Percentiles rank a stretch among this genome's conserved stretches.
Evolutionary conservation across 2,797 vertebrate species (phyloP).

Genomic region (Chromobotia macracanthus): DNA sequence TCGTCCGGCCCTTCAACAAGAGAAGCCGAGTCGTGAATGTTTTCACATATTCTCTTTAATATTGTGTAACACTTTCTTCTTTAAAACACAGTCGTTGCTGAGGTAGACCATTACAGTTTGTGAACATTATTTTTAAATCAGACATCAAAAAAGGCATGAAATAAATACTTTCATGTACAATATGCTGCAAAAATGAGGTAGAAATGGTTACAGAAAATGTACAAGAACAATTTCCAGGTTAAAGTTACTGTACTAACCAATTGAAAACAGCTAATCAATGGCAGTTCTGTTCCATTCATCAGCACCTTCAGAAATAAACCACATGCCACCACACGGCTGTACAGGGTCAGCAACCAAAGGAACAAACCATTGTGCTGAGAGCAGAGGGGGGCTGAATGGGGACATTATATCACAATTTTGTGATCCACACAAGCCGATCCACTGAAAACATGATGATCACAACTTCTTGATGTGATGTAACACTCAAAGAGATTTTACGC

Average conservation of each 20-base stretch:
- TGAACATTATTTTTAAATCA: conserved; percentile 88
- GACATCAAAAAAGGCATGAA: conserved; percentile 93
- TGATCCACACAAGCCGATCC: conserved; percentile 26
- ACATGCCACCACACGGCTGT: conserved; percentile 36
- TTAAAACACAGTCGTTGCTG: conserved; percentile 99
- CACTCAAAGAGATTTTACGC: neutral
- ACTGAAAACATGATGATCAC: neutral
- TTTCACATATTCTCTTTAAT: conserved; percentile 94
- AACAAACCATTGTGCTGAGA: conserved; percentile 25
- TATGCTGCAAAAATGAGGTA: conserved; percentile 97
- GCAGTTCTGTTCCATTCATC: conserved; percentile 65
- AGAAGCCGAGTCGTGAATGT: conserved; percentile 62
- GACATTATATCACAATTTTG: conserved; percentile 67
- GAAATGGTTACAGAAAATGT: conserved; percentile 97
- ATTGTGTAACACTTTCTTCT: conserved; percentile 92
- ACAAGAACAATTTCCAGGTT: conserved; percentile 82
- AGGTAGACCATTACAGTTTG: conserved; percentile 98
- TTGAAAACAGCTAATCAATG: conserved; percentile 73
- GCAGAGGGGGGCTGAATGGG: conserved; percentile 37
- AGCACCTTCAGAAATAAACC: neutral
- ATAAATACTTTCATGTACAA: conserved; percentile 99
- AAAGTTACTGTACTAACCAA: conserved; percentile 75
- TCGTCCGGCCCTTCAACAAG: conserved; percentile 16
- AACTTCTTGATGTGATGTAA: neutral
- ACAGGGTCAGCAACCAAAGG: neutral